Base-by-base conservation (phyloP, 2,797 vertebrate genomes). In the Gastrophryne carolinensis region DNA sequence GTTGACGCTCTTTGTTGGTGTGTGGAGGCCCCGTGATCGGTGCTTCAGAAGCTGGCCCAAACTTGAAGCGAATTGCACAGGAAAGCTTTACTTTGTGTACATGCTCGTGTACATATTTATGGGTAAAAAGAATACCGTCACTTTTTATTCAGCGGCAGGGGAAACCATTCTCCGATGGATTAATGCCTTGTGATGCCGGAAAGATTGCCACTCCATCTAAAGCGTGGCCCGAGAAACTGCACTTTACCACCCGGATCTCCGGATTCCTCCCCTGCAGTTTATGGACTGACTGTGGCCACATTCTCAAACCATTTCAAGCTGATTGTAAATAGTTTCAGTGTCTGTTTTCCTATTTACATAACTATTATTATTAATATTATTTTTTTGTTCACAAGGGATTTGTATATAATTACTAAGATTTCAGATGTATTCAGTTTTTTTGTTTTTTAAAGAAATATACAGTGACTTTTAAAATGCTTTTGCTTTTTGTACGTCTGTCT, bases 1-100 rank as follows among this genome's bases (percentile, higher is more conserved):
- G 75, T 79, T 79, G n/a, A 17, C 15, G 44, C 44, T 58, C 73
- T 2, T 23, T 49, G 62, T 71, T 37, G 81, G 80, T 79, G 50
- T 72, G 1, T 39, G 60, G 75, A 67, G 17, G 78, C 70, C 32
- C 70, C 17, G 76, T 37, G 23, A 57, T 66, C 68, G 65, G 50
- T 62, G 1, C 6, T 2, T 74, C 64, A 4, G 50, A 5, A 63
- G 63, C 0, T 24, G 0, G 83, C 62, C 58, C 49, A 54, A 37
- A n/a, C 35, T 60, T 72, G 57, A 57, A 10, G 9, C 4, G 65
- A 21, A 57, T 4, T 11, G 67, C 62, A 34, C 80, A 41, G 29
- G 24, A 56, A 9, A 12, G 57, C 32, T 23, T 61, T 10, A 23
- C 19, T 11, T 61, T 34, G 1, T 23, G 6, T 15, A 54, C 24